phyloP scores from a whole-genome alignment of 2,113 vertebrate genomes.

The Morone chrysops region DNA sequence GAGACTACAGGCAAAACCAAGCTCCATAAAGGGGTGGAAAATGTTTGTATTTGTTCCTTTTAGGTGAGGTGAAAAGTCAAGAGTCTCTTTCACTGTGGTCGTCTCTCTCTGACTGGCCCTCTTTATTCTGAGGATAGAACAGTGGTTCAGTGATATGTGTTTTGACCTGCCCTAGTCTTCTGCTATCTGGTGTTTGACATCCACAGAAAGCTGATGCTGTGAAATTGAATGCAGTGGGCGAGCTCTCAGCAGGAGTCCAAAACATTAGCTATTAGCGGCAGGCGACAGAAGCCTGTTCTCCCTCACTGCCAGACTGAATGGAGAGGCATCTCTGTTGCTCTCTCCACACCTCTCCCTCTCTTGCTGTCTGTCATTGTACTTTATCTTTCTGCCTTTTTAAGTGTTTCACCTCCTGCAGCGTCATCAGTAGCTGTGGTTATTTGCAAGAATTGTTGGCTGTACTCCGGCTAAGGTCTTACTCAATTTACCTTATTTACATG shows the following conservation, averaged over 20 bases:
- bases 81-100: conserved; percentile 7
- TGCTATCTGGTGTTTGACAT: conserved; percentile 63
- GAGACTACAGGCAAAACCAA: conserved; percentile 19
- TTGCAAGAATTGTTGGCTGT: background rate
- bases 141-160: conserved; percentile 31
- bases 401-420: background rate
- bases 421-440: conserved; percentile 22
- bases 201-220: conserved; percentile 53
- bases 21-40: background rate
- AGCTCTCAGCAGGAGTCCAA: conserved; percentile 53
- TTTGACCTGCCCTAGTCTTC: conserved; percentile 46
- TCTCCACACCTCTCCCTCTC: background rate
- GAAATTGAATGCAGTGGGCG: conserved; percentile 59
- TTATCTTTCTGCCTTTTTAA: conserved; percentile 14
- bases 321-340: conserved; percentile 13
- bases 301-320: conserved; percentile 4
- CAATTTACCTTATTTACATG: conserved; percentile 49
- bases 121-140: conserved; percentile 32
- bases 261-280: conserved; percentile 57
- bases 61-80: conserved; percentile 43
- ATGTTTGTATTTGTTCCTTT: conserved; percentile 37
- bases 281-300: conserved; percentile 32
- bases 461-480: conserved; percentile 11
- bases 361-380: conserved; percentile 20
- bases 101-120: background rate